These are phyloP conservation scores for Loripinus fragilis DNA, from an alignment of 2,888 invertebrate genomes.

Conservation along the genomic window DNA sequence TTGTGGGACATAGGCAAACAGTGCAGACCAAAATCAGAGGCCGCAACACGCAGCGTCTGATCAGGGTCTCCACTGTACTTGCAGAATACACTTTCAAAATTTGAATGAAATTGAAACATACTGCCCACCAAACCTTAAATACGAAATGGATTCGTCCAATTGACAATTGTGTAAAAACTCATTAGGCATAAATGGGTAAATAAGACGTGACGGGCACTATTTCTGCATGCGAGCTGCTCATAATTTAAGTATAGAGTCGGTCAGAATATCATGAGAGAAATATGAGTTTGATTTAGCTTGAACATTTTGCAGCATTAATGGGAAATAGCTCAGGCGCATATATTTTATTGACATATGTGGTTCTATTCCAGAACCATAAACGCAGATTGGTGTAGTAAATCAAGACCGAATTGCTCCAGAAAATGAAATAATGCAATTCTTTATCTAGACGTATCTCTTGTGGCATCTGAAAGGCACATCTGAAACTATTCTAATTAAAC, in stretches of 20 bases:
- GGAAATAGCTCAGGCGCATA: background rate
- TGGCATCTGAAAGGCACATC: slow-evolving; percentile 1
- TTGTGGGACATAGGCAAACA: no score
- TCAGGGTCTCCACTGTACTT: no score
- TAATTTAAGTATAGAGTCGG: background rate
- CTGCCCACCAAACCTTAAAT: no score
- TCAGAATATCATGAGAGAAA: background rate
- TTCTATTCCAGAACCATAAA: slow-evolving; percentile 6
- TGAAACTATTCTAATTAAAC: slow-evolving; percentile 19
- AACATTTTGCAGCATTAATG: slow-evolving; percentile 1
- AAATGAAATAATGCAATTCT: slow-evolving; percentile 16
- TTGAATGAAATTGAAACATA: no score
- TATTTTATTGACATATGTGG: slow-evolving; percentile 19
- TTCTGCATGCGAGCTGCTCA: no score
- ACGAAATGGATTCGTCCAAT: no score
- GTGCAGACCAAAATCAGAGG: no score
- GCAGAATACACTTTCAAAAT: no score
- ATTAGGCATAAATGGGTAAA: no score
- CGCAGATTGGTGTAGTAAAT: slow-evolving; percentile 7
- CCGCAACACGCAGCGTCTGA: no score
- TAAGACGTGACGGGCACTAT: no score
- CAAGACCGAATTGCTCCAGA: slow-evolving; percentile 1
- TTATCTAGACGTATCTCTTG: background rate
- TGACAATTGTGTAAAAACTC: no score
- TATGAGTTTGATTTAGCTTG: background rate